Evolutionary conservation across 2,888 invertebrate species (phyloP).

Genomic region (Prionchulus punctatus): DNA sequence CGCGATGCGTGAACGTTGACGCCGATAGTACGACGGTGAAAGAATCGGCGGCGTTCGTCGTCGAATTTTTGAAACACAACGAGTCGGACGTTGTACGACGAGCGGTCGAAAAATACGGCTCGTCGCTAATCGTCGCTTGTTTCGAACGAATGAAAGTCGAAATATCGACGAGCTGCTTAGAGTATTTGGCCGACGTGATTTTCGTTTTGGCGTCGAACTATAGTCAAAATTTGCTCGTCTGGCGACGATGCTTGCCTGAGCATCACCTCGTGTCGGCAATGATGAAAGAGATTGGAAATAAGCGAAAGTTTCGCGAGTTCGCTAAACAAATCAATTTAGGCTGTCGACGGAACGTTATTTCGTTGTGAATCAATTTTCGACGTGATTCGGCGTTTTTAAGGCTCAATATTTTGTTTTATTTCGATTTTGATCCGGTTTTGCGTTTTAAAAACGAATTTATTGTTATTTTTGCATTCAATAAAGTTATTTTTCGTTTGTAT

Average conservation of each 20-base stretch:
- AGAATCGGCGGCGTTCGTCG: neutral
- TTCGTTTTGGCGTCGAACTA: neutral
- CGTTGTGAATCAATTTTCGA: too few species aligned
- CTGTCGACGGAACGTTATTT: too few species aligned
- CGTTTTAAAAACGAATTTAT: too few species aligned
- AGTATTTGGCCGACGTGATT: neutral
- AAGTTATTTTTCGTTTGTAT: neutral
- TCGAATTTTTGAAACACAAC: neutral
- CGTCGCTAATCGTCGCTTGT: neutral
- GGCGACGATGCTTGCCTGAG: neutral
- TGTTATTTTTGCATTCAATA: neutral
- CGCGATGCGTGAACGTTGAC: neutral
- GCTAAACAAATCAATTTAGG: neutral
- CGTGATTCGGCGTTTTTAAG: too few species aligned
- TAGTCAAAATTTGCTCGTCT: neutral
- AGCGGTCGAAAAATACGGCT: neutral
- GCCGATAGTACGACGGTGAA: neutral
- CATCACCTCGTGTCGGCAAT: neutral
- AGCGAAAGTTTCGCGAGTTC: neutral
- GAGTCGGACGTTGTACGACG: neutral
- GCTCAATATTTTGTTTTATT: neutral
- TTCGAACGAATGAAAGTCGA: neutral
- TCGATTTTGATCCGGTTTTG: neutral
- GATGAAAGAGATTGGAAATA: neutral
- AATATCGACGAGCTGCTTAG: neutral